phyloP scores from a whole-genome alignment of 2,113 vertebrate genomes.

The Epinephelus fuscoguttatus region DNA sequence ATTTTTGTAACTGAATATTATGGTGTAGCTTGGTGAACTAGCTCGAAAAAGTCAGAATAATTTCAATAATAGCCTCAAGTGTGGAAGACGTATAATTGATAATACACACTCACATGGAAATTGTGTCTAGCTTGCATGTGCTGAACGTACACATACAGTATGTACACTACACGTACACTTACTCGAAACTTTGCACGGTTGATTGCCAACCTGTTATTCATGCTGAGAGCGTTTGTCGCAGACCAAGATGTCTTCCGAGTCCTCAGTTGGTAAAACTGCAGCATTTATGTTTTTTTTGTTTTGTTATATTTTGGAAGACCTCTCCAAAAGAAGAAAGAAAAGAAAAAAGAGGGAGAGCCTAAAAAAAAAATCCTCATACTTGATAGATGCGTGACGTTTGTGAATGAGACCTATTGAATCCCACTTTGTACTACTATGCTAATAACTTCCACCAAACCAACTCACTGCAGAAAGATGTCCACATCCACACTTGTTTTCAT shows the following conservation, averaged over 20 bases:
- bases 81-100: slow-evolving; percentile 65
- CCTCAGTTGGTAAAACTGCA: slow-evolving; percentile 47
- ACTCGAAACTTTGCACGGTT: slow-evolving; percentile 67
- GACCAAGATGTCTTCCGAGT: slow-evolving; percentile 70
- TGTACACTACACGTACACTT: slow-evolving; percentile 57
- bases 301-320: background rate
- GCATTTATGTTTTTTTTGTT: background rate
- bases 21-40: slow-evolving; percentile 71
- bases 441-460: slow-evolving; percentile 52
- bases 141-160: slow-evolving; percentile 66
- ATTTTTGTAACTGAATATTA: slow-evolving; percentile 84
- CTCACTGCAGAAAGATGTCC: slow-evolving; percentile 36
- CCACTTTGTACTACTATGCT: slow-evolving; percentile 73
- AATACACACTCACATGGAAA: slow-evolving; percentile 55
- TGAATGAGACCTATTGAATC: slow-evolving; percentile 55
- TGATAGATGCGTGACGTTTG: slow-evolving; percentile 64
- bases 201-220: slow-evolving; percentile 61
- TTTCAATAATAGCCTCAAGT: slow-evolving; percentile 75
- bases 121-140: slow-evolving; percentile 76
- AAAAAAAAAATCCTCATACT: slow-evolving; percentile 66
- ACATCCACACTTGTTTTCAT: slow-evolving; percentile 27
- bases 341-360: slow-evolving; percentile 1
- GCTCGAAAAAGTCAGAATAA: slow-evolving; percentile 49
- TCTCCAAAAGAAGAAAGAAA: slow-evolving; percentile 10
- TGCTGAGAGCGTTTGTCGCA: slow-evolving; percentile 41